Evolutionary conservation across 2,888 invertebrate genomes (phyloP).

Genomic region (Athalia circularis): DNA sequence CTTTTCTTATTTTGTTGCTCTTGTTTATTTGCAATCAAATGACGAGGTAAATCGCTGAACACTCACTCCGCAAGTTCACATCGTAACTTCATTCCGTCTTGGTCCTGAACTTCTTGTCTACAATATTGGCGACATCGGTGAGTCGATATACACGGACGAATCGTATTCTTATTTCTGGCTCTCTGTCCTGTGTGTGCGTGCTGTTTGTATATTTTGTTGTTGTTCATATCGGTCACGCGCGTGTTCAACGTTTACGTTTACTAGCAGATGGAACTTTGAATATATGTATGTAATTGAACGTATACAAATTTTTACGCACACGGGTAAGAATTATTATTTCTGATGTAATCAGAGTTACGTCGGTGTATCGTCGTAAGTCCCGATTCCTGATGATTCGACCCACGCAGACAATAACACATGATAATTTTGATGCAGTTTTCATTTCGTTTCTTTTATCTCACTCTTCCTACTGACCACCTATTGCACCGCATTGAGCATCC

Average conservation of each 20-base stretch:
- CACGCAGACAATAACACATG: conserved; percentile 8
- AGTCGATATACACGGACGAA: conserved; percentile 3
- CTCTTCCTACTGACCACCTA: conserved; percentile 27
- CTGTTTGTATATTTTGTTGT: no score
- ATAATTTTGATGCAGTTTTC: conserved; percentile 12
- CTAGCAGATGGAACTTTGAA: not conserved
- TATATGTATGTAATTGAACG: not conserved
- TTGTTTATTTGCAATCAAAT: not conserved
- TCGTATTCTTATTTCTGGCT: not conserved
- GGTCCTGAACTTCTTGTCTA: conserved; percentile 6
- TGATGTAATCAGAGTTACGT: conserved; percentile 8
- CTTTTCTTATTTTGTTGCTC: not conserved
- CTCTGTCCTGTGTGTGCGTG: not conserved
- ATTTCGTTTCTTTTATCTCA: not conserved
- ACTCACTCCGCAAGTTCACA: not conserved
- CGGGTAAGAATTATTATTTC: not conserved
- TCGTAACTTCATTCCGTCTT: conserved; percentile 12
- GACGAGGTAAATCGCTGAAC: not conserved
- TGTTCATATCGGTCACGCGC: no score
- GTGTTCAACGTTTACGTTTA: no score
- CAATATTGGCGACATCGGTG: conserved; percentile 18
- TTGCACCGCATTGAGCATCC: conserved; percentile 51
- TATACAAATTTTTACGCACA: not conserved
- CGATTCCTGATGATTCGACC: conserved; percentile 38
- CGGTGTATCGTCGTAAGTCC: conserved; percentile 48